These are phyloP conservation scores for Herpetotheres cachinnans DNA, from an alignment of 2,113 vertebrate species.

Conservation along the genomic window DNA sequence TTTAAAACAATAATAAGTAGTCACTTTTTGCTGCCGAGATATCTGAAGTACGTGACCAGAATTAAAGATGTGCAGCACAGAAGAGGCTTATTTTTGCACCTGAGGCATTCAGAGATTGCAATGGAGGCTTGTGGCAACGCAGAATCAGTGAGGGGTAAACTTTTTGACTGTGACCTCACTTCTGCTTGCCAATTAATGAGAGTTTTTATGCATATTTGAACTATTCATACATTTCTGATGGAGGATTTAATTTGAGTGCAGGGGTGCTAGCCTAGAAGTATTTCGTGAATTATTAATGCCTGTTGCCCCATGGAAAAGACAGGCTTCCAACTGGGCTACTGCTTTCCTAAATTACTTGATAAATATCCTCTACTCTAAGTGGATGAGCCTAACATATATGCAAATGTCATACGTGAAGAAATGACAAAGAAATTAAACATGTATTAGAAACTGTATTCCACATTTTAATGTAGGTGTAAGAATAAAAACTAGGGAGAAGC, in stretches of 20 bases:
- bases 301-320: background rate
- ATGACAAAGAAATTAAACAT: background rate
- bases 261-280: background rate
- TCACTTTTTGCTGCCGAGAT: background rate
- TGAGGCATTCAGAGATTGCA: background rate
- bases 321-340: background rate
- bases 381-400: background rate
- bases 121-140: background rate
- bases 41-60: background rate
- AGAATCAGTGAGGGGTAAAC: background rate
- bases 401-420: background rate
- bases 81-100: background rate
- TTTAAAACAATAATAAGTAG: constrained; percentile 4
- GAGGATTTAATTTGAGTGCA: background rate
- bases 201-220: background rate
- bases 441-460: background rate
- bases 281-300: background rate
- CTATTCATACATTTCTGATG: background rate
- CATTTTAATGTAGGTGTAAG: background rate
- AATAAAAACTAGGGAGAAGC: background rate
- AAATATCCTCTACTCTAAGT: background rate
- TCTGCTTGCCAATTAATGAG: background rate
- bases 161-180: background rate
- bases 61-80: background rate
- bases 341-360: background rate